Evolutionary conservation across 2,113 vertebrate genomes (phyloP).

Genomic region (Rhea pennata): DNA sequence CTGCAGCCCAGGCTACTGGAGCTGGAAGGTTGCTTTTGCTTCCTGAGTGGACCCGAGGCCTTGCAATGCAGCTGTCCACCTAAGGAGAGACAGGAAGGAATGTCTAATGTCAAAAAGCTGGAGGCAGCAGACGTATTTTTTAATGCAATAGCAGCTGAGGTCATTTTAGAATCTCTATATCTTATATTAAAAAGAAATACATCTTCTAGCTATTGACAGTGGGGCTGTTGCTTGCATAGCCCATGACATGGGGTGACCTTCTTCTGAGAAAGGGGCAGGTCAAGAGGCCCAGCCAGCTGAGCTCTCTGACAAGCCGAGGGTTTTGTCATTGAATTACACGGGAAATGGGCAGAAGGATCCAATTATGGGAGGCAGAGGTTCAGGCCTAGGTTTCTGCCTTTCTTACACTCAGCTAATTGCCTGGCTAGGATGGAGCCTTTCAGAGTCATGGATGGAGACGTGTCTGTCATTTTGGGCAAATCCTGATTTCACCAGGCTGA

Average conservation of each 20-base stretch:
- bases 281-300: neutral
- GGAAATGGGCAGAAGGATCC: neutral
- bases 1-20: neutral
- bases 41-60: neutral
- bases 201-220: neutral
- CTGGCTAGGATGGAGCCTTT: no score
- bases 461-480: neutral
- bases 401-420: neutral
- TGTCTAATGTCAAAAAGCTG: neutral
- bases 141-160: neutral
- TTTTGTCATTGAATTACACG: neutral
- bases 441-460: neutral
- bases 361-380: neutral
- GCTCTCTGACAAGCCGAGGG: accelerated
- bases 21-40: constrained; percentile 19
- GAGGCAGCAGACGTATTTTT: constrained; percentile 12
- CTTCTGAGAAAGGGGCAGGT: neutral
- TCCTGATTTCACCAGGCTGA: neutral
- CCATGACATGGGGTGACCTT: neutral
- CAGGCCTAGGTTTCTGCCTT: neutral
- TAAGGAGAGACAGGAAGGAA: neutral
- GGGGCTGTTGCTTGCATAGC: neutral
- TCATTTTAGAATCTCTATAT: neutral
- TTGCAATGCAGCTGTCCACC: constrained; percentile 39
- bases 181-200: neutral